A percentile compares a stretch with the other conserved stretches of the same genome.
These are phyloP conservation scores for Forpus xanthops DNA, from an alignment of 2,797 vertebrate genomes.

Conservation along the genomic window DNA sequence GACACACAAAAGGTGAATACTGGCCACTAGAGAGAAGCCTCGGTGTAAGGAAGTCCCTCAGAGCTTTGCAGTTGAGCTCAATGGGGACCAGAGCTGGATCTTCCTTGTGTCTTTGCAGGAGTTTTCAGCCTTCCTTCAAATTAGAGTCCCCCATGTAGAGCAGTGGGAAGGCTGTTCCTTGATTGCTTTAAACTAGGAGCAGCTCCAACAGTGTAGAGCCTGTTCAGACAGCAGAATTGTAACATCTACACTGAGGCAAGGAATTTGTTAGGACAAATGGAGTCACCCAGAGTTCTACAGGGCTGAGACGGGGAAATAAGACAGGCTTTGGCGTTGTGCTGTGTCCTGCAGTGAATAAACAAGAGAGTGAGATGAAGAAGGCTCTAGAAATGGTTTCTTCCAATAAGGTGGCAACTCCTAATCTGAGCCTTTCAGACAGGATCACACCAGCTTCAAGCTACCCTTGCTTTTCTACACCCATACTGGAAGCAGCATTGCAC, in stretches of 20 bases:
- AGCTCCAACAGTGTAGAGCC: background rate
- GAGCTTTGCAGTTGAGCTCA: background rate
- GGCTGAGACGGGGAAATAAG: background rate
- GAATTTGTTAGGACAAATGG: background rate
- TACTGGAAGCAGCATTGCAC: background rate
- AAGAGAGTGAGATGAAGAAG: background rate
- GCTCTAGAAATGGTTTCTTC: background rate
- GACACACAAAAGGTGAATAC: background rate
- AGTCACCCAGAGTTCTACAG: background rate
- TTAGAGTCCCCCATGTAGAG: rapidly evolving
- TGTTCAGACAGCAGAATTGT: background rate
- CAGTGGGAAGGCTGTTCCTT: background rate
- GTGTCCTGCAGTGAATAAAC: background rate
- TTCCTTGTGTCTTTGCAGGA: background rate
- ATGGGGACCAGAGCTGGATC: background rate
- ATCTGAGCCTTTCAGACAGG: background rate
- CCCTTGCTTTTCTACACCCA: background rate
- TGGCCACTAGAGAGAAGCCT: background rate
- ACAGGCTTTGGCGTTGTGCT: background rate
- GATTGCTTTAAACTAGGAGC: background rate
- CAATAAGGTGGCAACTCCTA: background rate
- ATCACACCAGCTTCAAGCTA: rapidly evolving
- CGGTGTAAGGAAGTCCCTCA: rapidly evolving
- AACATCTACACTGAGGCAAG: background rate
- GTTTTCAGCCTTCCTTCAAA: background rate